Base-by-base conservation (phyloP, 2,888 invertebrate genomes). In the Lymantria monacha region DNA sequence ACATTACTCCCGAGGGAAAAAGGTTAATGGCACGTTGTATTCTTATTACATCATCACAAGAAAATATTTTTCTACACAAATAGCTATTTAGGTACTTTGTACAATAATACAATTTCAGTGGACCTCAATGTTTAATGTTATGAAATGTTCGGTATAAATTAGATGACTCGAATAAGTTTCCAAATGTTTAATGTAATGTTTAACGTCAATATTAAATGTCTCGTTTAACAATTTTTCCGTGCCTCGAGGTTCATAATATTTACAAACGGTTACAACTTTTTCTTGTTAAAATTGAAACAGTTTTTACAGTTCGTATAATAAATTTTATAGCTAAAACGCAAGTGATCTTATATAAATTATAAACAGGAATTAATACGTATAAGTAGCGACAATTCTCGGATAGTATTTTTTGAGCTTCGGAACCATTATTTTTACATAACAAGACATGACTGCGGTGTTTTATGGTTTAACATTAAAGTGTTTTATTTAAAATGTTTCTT, bases 241-340 rank as follows among this genome's bases (percentile, higher is more conserved):
- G 30, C 9, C 5, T n/a, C 30, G 7, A 36, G 13, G 13, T 22
- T 30, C 41, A 30, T 51, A 46, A 43, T 38, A 42, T 42, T 46
- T 15, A 30, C 37, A 42, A 42, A 49, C 37, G 14, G 30, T 13
- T 14, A 37, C 15, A 30, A 45, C 37, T 43, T 46, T 46, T 31
- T 40, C 31, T 15, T 31, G 12, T 46, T 31, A 22, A 42, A 38
- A 38, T 10, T 5, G n/a, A 33, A 8, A 3, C 9, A 10, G 7
- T 3, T 8, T 33, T 33, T 33, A 33, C 9, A 8, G 9, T 7
- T 33, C 0, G 46, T 42, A 43, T 46, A 15, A 50, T 3, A 42
- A 37, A 42, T 46, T 46, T 46, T 45, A 42, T 13, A 30, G 30
- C 15, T 7, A 8, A 33, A 22, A 22, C 22, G 33, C 9, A 8